phyloP scores from a whole-genome alignment of 2,113 vertebrate species.

The Archocentrus centrarchus region DNA sequence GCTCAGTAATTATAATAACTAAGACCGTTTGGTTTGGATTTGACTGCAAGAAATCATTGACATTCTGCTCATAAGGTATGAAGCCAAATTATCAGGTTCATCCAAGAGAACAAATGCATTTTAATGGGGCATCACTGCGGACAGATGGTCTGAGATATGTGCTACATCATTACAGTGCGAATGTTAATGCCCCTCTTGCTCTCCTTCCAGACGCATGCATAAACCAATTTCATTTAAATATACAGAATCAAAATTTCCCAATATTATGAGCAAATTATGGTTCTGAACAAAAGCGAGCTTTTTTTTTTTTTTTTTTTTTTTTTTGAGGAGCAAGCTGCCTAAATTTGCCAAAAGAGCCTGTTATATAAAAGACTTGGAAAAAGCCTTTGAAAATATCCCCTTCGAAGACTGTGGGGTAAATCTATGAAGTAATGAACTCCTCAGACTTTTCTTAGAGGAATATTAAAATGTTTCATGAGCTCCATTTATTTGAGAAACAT shows the following conservation, averaged over 20 bases:
- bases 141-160: not conserved
- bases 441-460: not conserved
- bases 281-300: not conserved
- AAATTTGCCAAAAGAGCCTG: not conserved
- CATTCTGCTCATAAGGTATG: not conserved
- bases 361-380: not conserved
- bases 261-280: not conserved
- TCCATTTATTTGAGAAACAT: not conserved
- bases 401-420: not conserved
- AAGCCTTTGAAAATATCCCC: not conserved
- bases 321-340: not conserved
- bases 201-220: not conserved
- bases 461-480: not conserved
- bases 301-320: not conserved
- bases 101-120: not conserved
- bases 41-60: not conserved
- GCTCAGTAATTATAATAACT: not conserved
- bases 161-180: no score
- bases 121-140: not conserved
- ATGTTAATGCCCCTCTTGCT: not conserved
- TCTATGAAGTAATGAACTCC: not conserved
- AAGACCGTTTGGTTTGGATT: constrained; percentile 3
- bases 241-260: not conserved
- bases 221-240: not conserved
- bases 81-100: constrained; percentile 7